Base-by-base conservation (phyloP, 2,888 invertebrate species). In the Microplitis deprimator region DNA sequence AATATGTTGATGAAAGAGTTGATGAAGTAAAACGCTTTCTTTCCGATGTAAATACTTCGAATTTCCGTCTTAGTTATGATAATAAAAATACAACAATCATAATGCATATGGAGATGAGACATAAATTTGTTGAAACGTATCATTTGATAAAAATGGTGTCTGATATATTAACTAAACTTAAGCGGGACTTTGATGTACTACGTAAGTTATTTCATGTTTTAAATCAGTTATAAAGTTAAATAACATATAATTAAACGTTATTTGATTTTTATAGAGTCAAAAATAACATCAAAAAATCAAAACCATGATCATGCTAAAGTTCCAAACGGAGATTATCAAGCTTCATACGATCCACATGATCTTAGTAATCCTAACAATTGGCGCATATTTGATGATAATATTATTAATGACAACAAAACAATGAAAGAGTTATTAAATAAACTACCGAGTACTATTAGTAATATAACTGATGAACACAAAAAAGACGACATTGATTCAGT, bases 31-130 rank as follows among this genome's bases (percentile, higher is more conserved):
- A 59, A 17, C 59, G 64, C 40, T 20, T 40, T 29, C 76, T 76
- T 39, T 41, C 76, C 40, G 71, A 67, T 17, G 65, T 59, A 5
- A 68, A 77, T 73, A 68, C 68, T 59, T 17, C 68, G 10, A 73
- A 68, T 69, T 13, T 64, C 40, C 39, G 16, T 67, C 62, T 69
- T 39, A 68, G 64, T 68, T 20, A 62, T 64, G 69, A 77, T 10
- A 73, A 73, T 68, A 69, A 68, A 38, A 73, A 73, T 73, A 41
- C 17, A n/a, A 39, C 77, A 4, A 73, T 68, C 2, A 20, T 59
- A 7, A 17, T 74, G 8, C 10, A 29, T 7, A 13, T 38, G 5
- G 5, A 65, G 6, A 39, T 74, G 13, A 67, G 50, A 50, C 8
- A 17, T 29, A 41, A 68, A 29, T 74, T 17, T 7, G 17, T 40